phyloP scores from a whole-genome alignment of 2,113 vertebrate species.

The Erinaceus europaeus region DNA sequence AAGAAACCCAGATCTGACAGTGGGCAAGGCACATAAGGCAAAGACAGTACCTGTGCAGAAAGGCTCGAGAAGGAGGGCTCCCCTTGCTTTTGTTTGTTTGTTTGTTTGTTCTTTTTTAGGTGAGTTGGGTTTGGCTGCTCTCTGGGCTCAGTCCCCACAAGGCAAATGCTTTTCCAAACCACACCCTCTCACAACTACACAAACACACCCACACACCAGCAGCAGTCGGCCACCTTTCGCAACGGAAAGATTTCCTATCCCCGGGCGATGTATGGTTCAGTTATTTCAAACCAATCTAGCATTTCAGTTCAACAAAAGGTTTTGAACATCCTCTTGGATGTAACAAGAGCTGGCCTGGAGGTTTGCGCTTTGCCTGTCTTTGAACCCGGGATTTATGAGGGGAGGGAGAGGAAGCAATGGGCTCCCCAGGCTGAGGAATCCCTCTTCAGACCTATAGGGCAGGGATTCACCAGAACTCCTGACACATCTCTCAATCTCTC shows the following conservation, averaged over 20 bases:
- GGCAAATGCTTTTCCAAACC: neutral
- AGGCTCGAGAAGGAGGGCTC: too few species aligned
- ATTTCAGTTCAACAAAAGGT: slow-evolving; percentile 34
- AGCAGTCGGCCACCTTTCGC: neutral
- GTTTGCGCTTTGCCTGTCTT: slow-evolving; percentile 3
- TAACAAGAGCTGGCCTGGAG: slow-evolving; percentile 37
- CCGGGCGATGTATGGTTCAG: slow-evolving; percentile 10
- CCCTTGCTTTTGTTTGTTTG: neutral
- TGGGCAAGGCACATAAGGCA: neutral
- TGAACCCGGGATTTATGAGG: slow-evolving; percentile 44
- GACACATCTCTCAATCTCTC: too few species aligned
- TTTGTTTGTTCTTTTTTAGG: neutral
- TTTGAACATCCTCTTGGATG: neutral
- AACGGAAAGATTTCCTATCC: slow-evolving; percentile 54
- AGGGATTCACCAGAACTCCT: neutral
- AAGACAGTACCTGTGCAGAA: too few species aligned
- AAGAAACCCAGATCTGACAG: slow-evolving; percentile 15
- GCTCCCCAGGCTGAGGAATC: neutral
- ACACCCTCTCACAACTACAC: neutral
- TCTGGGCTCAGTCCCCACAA: neutral
- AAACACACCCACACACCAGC: neutral
- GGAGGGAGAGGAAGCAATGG: neutral
- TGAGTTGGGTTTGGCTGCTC: neutral
- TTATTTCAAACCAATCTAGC: slow-evolving; percentile 38
- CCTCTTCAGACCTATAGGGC: neutral